phyloP scores from a whole-genome alignment of 2,888 invertebrate genomes.

The Eupithecia insigniata region DNA sequence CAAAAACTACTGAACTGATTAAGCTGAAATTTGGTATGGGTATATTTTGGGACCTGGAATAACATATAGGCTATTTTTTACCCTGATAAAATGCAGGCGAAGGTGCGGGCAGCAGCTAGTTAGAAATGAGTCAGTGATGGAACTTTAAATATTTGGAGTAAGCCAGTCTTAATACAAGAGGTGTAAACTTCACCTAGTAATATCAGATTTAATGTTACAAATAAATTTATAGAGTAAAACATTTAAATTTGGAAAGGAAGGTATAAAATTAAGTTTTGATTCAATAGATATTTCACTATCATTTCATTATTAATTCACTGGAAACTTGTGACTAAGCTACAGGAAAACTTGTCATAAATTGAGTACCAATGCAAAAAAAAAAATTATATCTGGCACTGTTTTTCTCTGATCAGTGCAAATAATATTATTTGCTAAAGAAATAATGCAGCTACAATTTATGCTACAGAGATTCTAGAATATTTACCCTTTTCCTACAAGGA shows the following conservation, averaged over 20 bases:
- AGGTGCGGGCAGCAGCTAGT: too few species aligned
- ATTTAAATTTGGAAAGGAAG: not conserved
- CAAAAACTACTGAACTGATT: too few species aligned
- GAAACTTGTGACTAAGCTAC: not conserved
- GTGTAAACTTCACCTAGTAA: not conserved
- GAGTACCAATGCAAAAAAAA: too few species aligned
- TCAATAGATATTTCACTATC: not conserved
- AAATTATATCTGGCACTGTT: too few species aligned
- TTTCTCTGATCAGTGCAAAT: not conserved
- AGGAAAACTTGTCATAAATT: not conserved
- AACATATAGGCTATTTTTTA: too few species aligned
- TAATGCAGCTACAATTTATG: not conserved
- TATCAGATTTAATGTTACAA: not conserved
- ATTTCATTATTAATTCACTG: not conserved
- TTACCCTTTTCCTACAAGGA: too few species aligned
- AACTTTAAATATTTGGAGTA: not conserved
- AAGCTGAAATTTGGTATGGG: too few species aligned
- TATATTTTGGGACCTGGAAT: too few species aligned
- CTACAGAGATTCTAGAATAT: not conserved
- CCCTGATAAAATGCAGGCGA: too few species aligned
- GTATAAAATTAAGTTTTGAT: not conserved
- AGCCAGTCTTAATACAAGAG: not conserved
- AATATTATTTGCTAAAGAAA: not conserved
- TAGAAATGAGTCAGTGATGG: not conserved
- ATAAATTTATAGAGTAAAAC: not conserved